A percentile compares a stretch with the other conserved stretches of the same genome.
phyloP scores from a whole-genome alignment of 2,113 vertebrate genomes.

The Pangasianodon gigas region DNA sequence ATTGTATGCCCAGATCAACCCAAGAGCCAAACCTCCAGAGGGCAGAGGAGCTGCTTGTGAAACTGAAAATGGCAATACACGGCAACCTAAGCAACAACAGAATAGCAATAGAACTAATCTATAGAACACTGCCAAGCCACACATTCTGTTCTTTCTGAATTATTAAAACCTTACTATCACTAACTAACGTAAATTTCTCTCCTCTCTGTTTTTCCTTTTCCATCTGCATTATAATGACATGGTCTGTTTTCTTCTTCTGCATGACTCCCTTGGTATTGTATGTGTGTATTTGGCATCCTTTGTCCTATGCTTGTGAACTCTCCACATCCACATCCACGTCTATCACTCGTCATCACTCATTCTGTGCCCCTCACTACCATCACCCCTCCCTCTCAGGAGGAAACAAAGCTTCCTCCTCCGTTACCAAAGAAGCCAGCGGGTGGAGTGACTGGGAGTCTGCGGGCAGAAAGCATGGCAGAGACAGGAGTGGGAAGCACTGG shows the following conservation, averaged over 20 bases:
- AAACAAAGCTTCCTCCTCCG: conserved; percentile 79
- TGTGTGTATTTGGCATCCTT: conserved; percentile 9
- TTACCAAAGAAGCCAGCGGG: conserved; percentile 80
- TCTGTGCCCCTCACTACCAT: conserved; percentile 32
- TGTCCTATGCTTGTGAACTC: not conserved
- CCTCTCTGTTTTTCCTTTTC: conserved; percentile 38
- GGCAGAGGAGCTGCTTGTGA: conserved; percentile 62
- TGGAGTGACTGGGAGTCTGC: conserved; percentile 72
- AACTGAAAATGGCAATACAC: conserved; percentile 53
- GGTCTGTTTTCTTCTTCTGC: conserved; percentile 23
- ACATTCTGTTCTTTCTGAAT: conserved; percentile 34
- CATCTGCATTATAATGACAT: conserved; percentile 33
- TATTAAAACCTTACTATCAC: conserved; percentile 28
- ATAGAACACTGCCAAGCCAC: conserved; percentile 34
- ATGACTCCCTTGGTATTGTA: not conserved
- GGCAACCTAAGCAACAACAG: conserved; percentile 54
- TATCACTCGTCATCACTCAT: conserved; percentile 46
- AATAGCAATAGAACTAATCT: conserved; percentile 59
- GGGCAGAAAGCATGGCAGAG: conserved; percentile 68
- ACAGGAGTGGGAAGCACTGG: conserved; percentile 54
- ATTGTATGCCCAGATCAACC: conserved; percentile 54
- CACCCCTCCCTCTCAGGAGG: conserved; percentile 65
- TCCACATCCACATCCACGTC: conserved; percentile 31
- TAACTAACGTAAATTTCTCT: conserved; percentile 36
- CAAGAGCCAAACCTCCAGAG: conserved; percentile 62